phyloP scores from a whole-genome alignment of 2,797 vertebrate species.

The Enteromius treurensis region DNA sequence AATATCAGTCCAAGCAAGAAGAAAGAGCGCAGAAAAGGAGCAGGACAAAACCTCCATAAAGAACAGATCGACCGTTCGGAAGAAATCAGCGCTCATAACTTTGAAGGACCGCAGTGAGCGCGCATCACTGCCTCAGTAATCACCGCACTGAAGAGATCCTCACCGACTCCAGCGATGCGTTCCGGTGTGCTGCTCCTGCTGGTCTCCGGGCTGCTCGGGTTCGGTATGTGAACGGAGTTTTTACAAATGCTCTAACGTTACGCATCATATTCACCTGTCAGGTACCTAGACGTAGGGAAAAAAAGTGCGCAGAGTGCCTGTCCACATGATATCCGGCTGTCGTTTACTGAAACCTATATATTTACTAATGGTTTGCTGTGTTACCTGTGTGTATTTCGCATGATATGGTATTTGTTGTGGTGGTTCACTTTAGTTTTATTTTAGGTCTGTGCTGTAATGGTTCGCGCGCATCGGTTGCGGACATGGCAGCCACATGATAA shows the following conservation, averaged over 20 bases:
- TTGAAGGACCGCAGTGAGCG: slow-evolving; percentile 40
- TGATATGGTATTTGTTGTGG: background rate
- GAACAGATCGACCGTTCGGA: background rate
- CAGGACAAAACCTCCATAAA: background rate
- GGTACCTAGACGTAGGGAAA: background rate
- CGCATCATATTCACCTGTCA: slow-evolving; percentile 35
- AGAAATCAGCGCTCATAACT: slow-evolving; percentile 32
- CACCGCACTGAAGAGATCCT: slow-evolving; percentile 4
- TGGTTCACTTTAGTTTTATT: background rate
- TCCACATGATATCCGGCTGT: background rate
- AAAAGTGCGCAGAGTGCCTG: slow-evolving; percentile 20
- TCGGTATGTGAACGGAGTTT: slow-evolving; percentile 61
- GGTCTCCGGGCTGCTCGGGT: slow-evolving; percentile 58
- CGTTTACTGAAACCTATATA: background rate
- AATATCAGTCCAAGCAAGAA: background rate
- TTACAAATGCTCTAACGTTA: background rate
- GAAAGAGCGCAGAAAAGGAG: background rate
- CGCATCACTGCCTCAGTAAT: background rate
- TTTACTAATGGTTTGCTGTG: background rate
- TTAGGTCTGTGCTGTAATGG: background rate
- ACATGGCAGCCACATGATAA: background rate
- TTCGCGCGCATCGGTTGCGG: background rate
- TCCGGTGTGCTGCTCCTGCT: slow-evolving; percentile 52
- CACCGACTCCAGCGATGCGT: slow-evolving; percentile 56
- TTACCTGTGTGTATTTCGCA: background rate